phyloP scores from a whole-genome alignment of 2,797 vertebrate species.

The Arremon brunneinucha region DNA sequence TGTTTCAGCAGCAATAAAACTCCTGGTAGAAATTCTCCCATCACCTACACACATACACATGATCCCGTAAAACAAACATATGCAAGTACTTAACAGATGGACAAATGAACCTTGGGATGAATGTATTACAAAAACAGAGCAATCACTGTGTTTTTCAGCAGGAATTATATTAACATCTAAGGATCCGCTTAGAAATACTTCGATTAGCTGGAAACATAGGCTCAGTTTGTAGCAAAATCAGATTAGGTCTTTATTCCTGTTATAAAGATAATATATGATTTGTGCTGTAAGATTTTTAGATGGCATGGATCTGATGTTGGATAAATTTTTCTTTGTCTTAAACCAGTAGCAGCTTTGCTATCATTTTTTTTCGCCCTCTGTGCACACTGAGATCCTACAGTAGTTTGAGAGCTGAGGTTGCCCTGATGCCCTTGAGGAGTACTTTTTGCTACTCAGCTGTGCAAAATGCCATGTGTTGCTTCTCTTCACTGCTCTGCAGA shows the following conservation, averaged over 20 bases:
- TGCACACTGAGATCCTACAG: neutral
- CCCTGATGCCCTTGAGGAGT: slow-evolving; percentile 41
- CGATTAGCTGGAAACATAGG: neutral
- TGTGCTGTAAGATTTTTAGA: neutral
- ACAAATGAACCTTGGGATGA: slow-evolving; percentile 65
- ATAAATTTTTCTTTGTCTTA: neutral
- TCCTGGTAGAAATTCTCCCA: slow-evolving; percentile 60
- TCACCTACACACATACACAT: neutral
- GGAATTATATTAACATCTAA: neutral
- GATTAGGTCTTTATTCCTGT: neutral
- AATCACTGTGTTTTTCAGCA: neutral
- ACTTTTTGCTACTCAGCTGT: slow-evolving; percentile 52
- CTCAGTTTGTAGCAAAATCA: neutral
- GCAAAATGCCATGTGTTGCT: slow-evolving; percentile 53
- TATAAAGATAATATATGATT: neutral
- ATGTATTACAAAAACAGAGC: slow-evolving; percentile 37
- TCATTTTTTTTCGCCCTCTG: neutral
- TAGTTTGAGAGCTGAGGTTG: slow-evolving; percentile 1
- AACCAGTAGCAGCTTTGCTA: neutral
- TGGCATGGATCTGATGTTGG: neutral
- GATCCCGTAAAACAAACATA: slow-evolving; percentile 16
- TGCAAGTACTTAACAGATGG: slow-evolving; percentile 69
- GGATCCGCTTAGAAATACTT: neutral
- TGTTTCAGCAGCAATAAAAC: slow-evolving; percentile 66
- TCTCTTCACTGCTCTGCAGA: slow-evolving; percentile 50